Evolutionary conservation across 1,140 invertebrate genomes (phyloP).

Genomic region (Hyles euphorbiae): DNA sequence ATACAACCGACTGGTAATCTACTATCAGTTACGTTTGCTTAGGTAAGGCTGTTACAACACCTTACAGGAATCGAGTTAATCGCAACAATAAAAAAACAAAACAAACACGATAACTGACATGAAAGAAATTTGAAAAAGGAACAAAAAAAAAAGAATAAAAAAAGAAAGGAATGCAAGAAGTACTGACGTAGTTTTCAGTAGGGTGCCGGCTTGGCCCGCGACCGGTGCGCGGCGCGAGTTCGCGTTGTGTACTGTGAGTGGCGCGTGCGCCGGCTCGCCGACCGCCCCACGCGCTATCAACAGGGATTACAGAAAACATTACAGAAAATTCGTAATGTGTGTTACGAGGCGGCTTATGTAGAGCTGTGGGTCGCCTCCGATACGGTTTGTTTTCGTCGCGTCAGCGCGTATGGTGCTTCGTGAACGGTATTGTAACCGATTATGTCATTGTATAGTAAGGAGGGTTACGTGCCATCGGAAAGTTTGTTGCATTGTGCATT

Average conservation of each 20-base stretch:
- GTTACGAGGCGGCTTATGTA: slow-evolving; percentile 59
- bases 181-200: slow-evolving; percentile 20
- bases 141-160: no score
- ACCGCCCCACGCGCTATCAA: slow-evolving; percentile 32
- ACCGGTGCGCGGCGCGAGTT: slow-evolving; percentile 50
- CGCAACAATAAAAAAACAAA: slow-evolving; percentile 6
- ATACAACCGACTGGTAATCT: slow-evolving; percentile 3
- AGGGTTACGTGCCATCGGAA: slow-evolving; percentile 2
- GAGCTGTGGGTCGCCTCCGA: slow-evolving; percentile 41
- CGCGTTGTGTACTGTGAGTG: slow-evolving; percentile 49
- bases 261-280: slow-evolving; percentile 36
- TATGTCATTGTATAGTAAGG: slow-evolving; percentile 3
- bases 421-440: slow-evolving; percentile 4
- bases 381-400: slow-evolving; percentile 16
- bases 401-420: background rate
- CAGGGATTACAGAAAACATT: slow-evolving; percentile 39
- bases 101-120: slow-evolving; percentile 4
- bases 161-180: slow-evolving; percentile 10
- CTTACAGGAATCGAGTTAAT: slow-evolving; percentile 21
- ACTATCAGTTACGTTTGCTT: slow-evolving; percentile 40
- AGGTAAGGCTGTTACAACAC: slow-evolving; percentile 51
- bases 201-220: slow-evolving; percentile 29
- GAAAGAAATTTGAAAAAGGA: no score
- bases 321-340: slow-evolving; percentile 51
- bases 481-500: no score